Evolutionary conservation across 2,797 vertebrate genomes (phyloP).

Genomic region (Myiothlypis coronata): DNA sequence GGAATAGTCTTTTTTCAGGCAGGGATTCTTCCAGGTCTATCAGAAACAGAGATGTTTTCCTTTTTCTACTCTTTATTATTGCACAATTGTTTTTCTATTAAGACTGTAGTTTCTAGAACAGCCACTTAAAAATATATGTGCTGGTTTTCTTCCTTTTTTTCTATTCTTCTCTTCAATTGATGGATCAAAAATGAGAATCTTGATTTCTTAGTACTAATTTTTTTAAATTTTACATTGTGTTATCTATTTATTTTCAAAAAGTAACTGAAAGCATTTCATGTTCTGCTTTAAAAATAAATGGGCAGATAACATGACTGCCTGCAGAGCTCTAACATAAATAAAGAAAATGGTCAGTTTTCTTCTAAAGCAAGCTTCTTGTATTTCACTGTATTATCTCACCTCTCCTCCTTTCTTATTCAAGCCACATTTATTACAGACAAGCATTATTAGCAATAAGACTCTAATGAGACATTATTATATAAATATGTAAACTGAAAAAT

Average conservation of each 20-base stretch:
- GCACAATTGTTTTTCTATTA: background rate
- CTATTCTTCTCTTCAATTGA: background rate
- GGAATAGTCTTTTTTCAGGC: background rate
- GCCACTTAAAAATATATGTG: background rate
- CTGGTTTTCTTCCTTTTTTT: background rate
- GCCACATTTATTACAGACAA: background rate
- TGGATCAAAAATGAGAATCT: background rate
- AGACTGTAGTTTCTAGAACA: background rate
- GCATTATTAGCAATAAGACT: background rate
- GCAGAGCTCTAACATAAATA: background rate
- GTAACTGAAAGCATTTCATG: background rate
- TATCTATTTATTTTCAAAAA: background rate
- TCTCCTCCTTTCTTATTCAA: background rate
- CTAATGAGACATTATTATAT: background rate
- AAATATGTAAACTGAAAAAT: background rate
- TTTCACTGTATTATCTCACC: background rate
- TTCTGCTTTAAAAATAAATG: conserved; percentile 25
- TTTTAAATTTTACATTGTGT: background rate
- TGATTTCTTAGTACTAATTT: background rate
- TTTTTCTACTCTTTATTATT: background rate
- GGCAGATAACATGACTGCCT: background rate
- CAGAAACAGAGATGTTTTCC: fast-evolving
- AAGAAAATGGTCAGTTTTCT: conserved; percentile 2
- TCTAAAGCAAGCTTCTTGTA: conserved; percentile 6
- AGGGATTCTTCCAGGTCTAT: background rate